Evolutionary conservation across 2,113 vertebrate genomes (phyloP).

Genomic region (Orientallactaga bullata): DNA sequence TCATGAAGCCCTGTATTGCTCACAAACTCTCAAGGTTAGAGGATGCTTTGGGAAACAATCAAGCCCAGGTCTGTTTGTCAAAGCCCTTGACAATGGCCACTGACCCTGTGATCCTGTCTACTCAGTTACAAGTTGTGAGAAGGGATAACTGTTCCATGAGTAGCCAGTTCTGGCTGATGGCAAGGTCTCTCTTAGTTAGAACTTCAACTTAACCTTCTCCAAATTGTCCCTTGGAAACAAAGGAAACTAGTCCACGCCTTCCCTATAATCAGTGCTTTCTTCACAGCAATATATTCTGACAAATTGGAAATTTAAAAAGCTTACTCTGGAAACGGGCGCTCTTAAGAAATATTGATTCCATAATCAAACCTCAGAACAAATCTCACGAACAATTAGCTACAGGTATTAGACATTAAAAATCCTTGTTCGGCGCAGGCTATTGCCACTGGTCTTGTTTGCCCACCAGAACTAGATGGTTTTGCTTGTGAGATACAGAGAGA

Average conservation of each 20-base stretch:
- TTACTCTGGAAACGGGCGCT: neutral
- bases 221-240: neutral
- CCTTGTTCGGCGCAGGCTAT: too few species aligned
- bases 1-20: neutral
- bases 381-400: slow-evolving; percentile 15
- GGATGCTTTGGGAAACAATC: neutral
- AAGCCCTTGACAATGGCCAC: neutral
- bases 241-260: neutral
- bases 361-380: slow-evolving; percentile 50
- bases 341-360: slow-evolving; percentile 32
- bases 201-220: slow-evolving; percentile 16
- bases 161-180: neutral
- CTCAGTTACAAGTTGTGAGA: neutral
- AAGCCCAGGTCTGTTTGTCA: neutral
- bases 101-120: neutral
- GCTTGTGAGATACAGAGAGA: too few species aligned
- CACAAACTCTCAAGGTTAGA: neutral
- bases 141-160: neutral
- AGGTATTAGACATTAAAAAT: neutral
- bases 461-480: too few species aligned
- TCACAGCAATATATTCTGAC: neutral
- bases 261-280: slow-evolving; percentile 7
- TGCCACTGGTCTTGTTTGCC: too few species aligned
- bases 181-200: slow-evolving; percentile 10
- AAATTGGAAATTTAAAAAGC: slow-evolving; percentile 34